Percentiles rank a stretch among this genome's conserved stretches.
These are phyloP conservation scores for Platygyra sinensis DNA, from an alignment of 64 coral and sea anemone species.

Conservation along the genomic window DNA sequence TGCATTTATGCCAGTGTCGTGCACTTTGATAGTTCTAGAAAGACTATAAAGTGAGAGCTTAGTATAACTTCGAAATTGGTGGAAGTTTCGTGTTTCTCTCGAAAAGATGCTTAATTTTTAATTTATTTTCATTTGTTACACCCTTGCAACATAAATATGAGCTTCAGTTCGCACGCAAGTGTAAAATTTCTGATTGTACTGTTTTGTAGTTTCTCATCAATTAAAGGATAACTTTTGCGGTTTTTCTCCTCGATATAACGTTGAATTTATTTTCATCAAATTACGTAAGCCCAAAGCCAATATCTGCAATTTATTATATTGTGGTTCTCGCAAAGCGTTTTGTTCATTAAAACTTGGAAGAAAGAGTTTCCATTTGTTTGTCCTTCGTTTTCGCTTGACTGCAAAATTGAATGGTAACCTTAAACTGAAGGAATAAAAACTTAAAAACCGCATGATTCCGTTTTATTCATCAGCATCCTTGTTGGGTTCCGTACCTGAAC, in stretches of 20 bases:
- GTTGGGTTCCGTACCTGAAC: background rate
- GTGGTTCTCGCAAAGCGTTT: background rate
- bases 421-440: background rate
- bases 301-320: background rate
- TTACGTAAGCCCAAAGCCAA: background rate
- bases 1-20: too few relatives aligned
- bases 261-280: background rate
- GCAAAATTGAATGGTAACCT: background rate
- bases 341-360: background rate
- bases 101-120: too few relatives aligned
- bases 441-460: background rate
- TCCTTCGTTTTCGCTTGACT: conserved; percentile 1
- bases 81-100: too few relatives aligned
- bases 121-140: too few relatives aligned
- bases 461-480: background rate
- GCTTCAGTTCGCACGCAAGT: too few relatives aligned
- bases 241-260: background rate
- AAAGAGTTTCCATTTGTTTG: background rate
- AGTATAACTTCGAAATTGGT: too few relatives aligned
- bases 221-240: background rate
- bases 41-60: too few relatives aligned
- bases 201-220: background rate
- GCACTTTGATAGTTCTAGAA: too few relatives aligned
- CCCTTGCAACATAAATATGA: too few relatives aligned
- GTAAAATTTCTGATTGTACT: background rate